Base-by-base conservation (phyloP, 1,140 invertebrate species). In the Archegozetes longisetosus region DNA sequence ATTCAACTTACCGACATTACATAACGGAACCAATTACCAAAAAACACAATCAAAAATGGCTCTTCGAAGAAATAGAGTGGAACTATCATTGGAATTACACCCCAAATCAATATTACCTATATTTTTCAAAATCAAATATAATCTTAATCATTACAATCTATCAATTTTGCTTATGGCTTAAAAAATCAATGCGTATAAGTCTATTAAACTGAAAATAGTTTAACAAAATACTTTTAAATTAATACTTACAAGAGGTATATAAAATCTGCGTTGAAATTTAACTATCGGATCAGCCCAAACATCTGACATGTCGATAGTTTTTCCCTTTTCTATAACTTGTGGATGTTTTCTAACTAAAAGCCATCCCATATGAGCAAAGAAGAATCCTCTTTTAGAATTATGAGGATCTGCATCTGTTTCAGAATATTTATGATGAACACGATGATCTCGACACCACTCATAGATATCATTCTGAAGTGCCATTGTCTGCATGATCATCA, bases 361-460 rank as follows among this genome's bases (percentile, higher is more conserved):
- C 93, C 93, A 97, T 6, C 93, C 93, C 56, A 96, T 79, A 68
- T 97, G 93, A 0, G 92, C 79, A 72, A 96, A 97, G 77, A 98
- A 97, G 74, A 97, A 94, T 2, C 92, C 93, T 13, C 91, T 78
- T 3, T 79, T 88, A 2, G 89, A 87, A 71, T 96, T 95, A 68
- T 97, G 90, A 0, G 93, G 92, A 75, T 97, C 92, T 2, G 91
- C 92, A 72, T 95, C 81, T 0, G 93, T 97, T 72, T 97, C 93
- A 3, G 85, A 87, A 74, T 84, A 96, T 70, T 96, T 96, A 75
- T 97, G 93, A 71, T 98, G 93, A 62, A 94, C 86, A 63, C 93
- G 79, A 73, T 98, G 93, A 72, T 96, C 92, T 59, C 92, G 77
- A 0, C 83, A 79, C 92, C 93, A 97, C 70, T 94, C 90, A 60